Conservation (phyloP, 2,888 invertebrate genomes). For the Pristionchus mayeri region DNA sequence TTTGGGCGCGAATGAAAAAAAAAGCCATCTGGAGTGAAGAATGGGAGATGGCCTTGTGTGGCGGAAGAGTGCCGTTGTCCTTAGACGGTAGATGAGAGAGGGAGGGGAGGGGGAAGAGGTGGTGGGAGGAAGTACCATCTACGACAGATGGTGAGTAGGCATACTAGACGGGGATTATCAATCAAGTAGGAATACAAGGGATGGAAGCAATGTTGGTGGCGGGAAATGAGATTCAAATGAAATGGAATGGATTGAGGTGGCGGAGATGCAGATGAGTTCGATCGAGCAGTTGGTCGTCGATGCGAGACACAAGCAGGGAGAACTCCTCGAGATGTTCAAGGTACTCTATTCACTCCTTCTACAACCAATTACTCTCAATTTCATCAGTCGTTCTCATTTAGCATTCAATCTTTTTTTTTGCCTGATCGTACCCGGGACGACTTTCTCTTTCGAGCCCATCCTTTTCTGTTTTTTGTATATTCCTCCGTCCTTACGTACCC, state of each 20-base stretch:
- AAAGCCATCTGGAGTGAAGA: slow-evolving; percentile 11
- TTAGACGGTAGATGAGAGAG: neutral
- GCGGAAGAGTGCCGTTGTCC: slow-evolving; percentile 34
- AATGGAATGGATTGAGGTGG: slow-evolving; percentile 58
- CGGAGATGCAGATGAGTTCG: slow-evolving; percentile 70
- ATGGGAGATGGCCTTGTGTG: slow-evolving; percentile 36
- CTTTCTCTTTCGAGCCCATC: neutral
- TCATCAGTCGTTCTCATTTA: neutral
- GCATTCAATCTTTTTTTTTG: slow-evolving; percentile 14
- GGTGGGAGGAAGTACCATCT: slow-evolving; percentile 4
- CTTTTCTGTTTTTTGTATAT: neutral
- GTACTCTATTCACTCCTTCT: slow-evolving; percentile 40
- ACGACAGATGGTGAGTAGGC: slow-evolving; percentile 34
- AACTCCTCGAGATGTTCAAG: slow-evolving; percentile 72
- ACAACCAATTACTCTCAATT: neutral
- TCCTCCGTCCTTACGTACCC: neutral
- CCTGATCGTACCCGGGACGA: neutral
- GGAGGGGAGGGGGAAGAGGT: neutral
- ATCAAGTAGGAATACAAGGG: neutral
- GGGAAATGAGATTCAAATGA: neutral
- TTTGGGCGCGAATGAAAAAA: slow-evolving; percentile 8
- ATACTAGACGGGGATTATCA: slow-evolving; percentile 4
- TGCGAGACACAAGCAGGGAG: slow-evolving; percentile 89
- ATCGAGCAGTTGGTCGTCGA: slow-evolving; percentile 84
- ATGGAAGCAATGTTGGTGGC: too few species aligned